These are phyloP conservation scores for Callipepla squamata DNA, from an alignment of 2,113 vertebrate species.

Conservation along the genomic window DNA sequence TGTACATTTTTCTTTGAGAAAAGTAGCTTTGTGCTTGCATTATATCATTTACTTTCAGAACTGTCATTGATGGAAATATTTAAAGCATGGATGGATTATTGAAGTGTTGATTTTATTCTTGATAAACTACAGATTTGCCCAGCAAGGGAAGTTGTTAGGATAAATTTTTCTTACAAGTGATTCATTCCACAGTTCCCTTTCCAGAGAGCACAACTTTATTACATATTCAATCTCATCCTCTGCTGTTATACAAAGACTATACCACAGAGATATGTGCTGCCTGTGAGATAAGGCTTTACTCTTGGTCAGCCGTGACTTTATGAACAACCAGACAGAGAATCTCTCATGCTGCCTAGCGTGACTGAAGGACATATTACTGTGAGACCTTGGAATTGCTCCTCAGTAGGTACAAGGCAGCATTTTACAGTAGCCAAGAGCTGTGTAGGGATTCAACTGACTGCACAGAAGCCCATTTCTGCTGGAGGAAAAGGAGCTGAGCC, in stretches of 20 bases:
- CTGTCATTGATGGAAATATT: conserved; percentile 1
- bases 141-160: conserved; percentile 1
- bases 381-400: neutral
- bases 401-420: neutral
- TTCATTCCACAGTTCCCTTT: conserved; percentile 7
- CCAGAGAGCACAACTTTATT: neutral
- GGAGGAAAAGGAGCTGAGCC: neutral
- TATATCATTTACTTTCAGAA: conserved; percentile 1
- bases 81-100: conserved; percentile 25
- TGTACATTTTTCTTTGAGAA: conserved; percentile 26
- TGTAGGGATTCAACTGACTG: neutral
- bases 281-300: neutral
- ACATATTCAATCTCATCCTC: neutral
- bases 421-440: neutral
- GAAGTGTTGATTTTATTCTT: conserved; percentile 58
- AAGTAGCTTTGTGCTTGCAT: conserved; percentile 5
- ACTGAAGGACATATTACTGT: neutral
- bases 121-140: neutral
- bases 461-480: neutral
- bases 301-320: neutral
- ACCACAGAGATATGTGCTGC: neutral
- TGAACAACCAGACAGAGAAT: conserved; percentile 1
- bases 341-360: neutral
- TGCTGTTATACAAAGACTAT: neutral
- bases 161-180: neutral